Evolutionary conservation across 53 echinoderm and acorn worm species (phyloP).

Genomic region (Glandiceps talaboti): DNA sequence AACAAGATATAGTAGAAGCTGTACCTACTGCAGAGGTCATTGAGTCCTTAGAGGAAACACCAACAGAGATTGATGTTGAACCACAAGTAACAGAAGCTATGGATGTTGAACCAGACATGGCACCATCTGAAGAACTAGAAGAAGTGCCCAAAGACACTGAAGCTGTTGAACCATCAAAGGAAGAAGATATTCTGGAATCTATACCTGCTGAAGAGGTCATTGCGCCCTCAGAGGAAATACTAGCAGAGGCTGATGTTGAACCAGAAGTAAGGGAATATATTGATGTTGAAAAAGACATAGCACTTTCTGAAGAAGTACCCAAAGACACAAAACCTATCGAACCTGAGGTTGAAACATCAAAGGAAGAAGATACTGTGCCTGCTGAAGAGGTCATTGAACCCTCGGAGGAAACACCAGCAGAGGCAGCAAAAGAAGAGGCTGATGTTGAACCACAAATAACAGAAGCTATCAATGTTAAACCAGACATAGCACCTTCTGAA

Average conservation of each 20-base stretch:
- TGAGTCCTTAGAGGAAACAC: not conserved
- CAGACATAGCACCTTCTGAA: not conserved
- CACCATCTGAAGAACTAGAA: no score
- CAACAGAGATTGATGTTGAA: not conserved
- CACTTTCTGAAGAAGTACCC: not conserved
- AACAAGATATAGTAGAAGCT: not conserved
- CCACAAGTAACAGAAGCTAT: not conserved
- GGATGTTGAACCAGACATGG: no score
- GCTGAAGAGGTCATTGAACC: not conserved
- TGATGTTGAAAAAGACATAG: conserved; percentile 1
- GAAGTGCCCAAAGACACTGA: no score
- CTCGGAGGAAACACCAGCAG: not conserved
- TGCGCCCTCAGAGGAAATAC: no score
- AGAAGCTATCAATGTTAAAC: not conserved
- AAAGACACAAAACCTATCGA: not conserved
- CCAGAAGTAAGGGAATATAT: not conserved
- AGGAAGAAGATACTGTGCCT: not conserved
- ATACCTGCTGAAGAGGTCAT: no score
- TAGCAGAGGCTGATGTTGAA: not conserved
- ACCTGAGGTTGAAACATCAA: not conserved
- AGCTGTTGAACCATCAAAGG: not conserved
- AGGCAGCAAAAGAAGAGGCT: not conserved
- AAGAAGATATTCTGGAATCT: no score
- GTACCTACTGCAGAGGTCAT: not conserved
- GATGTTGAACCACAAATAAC: not conserved